Percentiles rank a stretch among this genome's conserved stretches.
Conservation (phyloP, 2,888 invertebrate genomes). For the Thera britannica region DNA sequence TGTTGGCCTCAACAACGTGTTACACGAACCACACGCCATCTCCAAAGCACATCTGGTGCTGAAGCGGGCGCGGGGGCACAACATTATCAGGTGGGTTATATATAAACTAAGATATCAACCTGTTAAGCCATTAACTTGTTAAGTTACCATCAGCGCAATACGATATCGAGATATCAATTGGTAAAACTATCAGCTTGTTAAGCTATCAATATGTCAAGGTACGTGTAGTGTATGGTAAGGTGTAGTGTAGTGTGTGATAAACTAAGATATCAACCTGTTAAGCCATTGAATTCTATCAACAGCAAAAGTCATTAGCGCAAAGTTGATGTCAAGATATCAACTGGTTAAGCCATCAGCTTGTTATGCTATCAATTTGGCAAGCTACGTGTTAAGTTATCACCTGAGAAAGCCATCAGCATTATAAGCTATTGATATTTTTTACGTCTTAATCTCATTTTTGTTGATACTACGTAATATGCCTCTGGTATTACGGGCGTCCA, state of each 20-base stretch:
- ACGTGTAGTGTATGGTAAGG: no score
- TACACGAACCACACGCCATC: background rate
- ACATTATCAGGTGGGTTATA: slow-evolving; percentile 65
- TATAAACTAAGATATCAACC: background rate
- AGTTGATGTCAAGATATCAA: background rate
- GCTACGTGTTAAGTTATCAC: no score
- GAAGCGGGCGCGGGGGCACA: slow-evolving; percentile 57
- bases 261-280: background rate
- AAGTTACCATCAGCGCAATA: background rate
- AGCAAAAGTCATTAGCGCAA: no score
- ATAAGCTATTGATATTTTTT: no score
- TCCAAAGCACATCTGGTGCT: slow-evolving; percentile 30
- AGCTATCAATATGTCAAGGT: background rate
- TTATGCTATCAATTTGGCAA: no score
- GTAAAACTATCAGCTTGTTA: background rate
- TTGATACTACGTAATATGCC: no score
- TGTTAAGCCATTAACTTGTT: background rate
- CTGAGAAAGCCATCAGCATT: no score
- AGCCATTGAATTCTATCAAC: no score
- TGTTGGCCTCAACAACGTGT: slow-evolving; percentile 16
- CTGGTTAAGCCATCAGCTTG: background rate
- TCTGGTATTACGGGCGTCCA: no score
- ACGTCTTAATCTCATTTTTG: no score
- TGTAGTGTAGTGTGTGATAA: no score
- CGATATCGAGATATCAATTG: background rate